Evolutionary conservation across 2,797 vertebrate species (phyloP).

Genomic region (Sarcophilus harrisii): DNA sequence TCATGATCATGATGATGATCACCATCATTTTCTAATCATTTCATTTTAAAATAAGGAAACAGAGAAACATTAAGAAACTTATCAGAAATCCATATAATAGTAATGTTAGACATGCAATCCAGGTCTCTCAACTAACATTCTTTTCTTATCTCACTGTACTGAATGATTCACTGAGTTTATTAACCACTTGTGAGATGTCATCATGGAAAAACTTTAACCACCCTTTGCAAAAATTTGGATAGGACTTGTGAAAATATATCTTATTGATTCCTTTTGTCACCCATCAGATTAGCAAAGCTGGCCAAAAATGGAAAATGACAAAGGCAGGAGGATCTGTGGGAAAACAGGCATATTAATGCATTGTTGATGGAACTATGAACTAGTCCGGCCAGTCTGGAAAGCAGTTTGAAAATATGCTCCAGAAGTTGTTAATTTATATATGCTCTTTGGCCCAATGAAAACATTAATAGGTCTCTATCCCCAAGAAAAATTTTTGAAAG

Average conservation of each 20-base stretch:
- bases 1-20: not conserved
- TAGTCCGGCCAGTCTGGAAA: not conserved
- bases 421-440: not conserved
- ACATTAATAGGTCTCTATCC: not conserved
- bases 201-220: not conserved
- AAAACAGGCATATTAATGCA: not conserved
- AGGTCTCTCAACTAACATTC: not conserved
- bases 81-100: not conserved
- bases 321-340: not conserved
- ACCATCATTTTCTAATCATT: not conserved
- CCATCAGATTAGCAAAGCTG: not conserved
- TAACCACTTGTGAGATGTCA: not conserved
- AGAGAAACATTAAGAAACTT: not conserved
- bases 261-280: not conserved
- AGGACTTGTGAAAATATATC: not conserved
- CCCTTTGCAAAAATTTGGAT: not conserved
- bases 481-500: not conserved
- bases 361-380: not conserved
- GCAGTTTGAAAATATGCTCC: not conserved
- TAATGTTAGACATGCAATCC: not conserved
- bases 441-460: not conserved
- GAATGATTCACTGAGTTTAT: not conserved
- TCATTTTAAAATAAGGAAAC: not conserved
- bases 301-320: not conserved
- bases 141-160: not conserved